Base-by-base conservation (phyloP, 2,888 invertebrate species). In the Synergus gifuensis region DNA sequence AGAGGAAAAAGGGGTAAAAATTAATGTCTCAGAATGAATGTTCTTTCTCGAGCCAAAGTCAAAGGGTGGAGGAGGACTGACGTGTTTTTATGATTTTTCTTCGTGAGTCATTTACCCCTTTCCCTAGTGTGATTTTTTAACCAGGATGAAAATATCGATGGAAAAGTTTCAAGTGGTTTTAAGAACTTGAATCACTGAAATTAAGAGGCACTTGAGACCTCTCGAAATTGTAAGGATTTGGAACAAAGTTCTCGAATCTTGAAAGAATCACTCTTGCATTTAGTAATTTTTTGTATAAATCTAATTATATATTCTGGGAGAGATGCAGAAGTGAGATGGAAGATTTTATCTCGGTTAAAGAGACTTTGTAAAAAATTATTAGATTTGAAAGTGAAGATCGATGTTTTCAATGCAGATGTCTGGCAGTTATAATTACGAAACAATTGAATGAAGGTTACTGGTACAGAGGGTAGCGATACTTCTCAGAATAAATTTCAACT, bases 21-120 rank as follows among this genome's bases (percentile, higher is more conserved):
- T 91, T 92, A 92, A 92, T 92, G 92, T 92, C 90, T 92, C 90
- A 91, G 92, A 92, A 92, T 90, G 91, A 91, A 91, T 90, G 90
- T 89, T 89, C 83, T 81, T 79, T 82, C 78, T 76, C 86, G 85
- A 86, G 86, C 83, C 84, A 78, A 83, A 88, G 85, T 84, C 36
- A 36, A 42, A 67, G 86, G 85, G 84, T 82, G 85, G 84, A 82
- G 83, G 83, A 78, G 82, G 1, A 42, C 11, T 69, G 85, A 84
- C 88, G 81, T 85, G 83, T 86, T 87, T 91, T 91, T 90, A 90
- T 88, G 89, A 91, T 91, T 91, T 90, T 89, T 89, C 90, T 87
- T 89, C 85, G 88, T 88, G 88, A 89, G 84, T 86, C 90, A 90
- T 90, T 90, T 54, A 36, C n/a, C n/a, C 54, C 22, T 54, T 69